Conservation (phyloP, 2,113 vertebrate genomes). For the Phylloscopus trochiloides region DNA sequence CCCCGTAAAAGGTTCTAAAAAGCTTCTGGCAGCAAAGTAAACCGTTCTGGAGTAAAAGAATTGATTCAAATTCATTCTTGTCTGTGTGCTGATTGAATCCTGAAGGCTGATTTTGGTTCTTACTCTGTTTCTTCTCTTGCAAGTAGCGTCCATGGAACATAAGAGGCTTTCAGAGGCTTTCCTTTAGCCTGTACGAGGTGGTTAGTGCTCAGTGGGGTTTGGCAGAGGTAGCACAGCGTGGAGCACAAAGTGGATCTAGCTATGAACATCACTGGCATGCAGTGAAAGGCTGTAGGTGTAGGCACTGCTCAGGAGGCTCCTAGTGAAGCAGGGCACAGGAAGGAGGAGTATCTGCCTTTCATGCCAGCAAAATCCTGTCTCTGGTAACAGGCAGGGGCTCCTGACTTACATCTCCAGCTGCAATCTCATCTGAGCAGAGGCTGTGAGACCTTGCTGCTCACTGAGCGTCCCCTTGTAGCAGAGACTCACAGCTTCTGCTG, state of each 20-base stretch:
- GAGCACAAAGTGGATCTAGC: not conserved
- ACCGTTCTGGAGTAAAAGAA: not conserved
- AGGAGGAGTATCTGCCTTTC: not conserved
- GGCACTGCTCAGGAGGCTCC: not conserved
- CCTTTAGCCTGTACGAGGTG: not conserved
- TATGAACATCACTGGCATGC: not conserved
- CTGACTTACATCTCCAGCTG: not conserved
- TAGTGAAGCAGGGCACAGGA: not conserved
- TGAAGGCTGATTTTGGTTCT: not conserved
- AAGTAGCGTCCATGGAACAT: not conserved
- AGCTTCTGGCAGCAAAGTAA: not conserved
- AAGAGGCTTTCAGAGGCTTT: not conserved
- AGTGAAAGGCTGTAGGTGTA: not conserved
- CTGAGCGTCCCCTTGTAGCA: not conserved
- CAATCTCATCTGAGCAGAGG: not conserved
- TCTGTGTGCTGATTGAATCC: not conserved
- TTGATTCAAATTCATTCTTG: not conserved
- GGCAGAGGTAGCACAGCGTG: not conserved
- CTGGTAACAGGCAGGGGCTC: not conserved
- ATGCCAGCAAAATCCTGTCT: not conserved
- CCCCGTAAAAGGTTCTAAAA: not conserved
- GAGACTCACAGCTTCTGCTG: not conserved
- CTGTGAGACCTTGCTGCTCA: not conserved
- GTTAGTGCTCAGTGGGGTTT: not conserved
- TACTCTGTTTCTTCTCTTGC: not conserved